Conservation (phyloP, 2,113 vertebrate genomes). For the Maylandia zebra region DNA sequence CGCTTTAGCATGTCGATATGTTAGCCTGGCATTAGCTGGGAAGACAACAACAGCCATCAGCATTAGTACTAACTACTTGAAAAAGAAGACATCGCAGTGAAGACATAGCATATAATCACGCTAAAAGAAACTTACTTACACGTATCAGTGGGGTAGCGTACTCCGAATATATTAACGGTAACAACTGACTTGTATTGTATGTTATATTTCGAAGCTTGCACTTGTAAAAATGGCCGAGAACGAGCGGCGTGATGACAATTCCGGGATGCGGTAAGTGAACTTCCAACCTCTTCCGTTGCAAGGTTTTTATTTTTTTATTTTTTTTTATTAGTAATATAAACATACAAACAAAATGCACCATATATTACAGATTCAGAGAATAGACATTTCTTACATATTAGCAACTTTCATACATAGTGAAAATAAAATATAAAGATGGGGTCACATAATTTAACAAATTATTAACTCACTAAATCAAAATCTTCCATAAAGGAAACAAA, state of each 20-base stretch:
- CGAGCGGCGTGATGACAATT: constrained; percentile 53
- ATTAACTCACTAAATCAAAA: no score
- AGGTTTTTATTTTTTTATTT: neutral
- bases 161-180: neutral
- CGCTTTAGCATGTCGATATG: neutral
- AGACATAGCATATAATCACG: neutral
- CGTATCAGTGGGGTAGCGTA: neutral
- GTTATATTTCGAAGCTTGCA: constrained; percentile 31
- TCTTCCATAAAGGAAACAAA: no score
- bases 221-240: constrained; percentile 62
- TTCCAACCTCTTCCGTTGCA: neutral
- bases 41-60: constrained; percentile 29
- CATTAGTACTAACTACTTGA: neutral
- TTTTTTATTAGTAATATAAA: no score
- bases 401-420: no score
- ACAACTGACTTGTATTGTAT: constrained; percentile 7
- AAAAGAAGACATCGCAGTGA: neutral
- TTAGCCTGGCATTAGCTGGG: constrained; percentile 40
- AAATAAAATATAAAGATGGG: no score
- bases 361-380: no score
- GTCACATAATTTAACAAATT: no score
- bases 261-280: constrained; percentile 35
- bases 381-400: no score
- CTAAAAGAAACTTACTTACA: constrained; percentile 41
- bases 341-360: no score